A percentile compares a stretch with the other conserved stretches of the same genome.
phyloP scores from a whole-genome alignment of 2,113 vertebrate genomes.

The Myiozetetes cayanensis region DNA sequence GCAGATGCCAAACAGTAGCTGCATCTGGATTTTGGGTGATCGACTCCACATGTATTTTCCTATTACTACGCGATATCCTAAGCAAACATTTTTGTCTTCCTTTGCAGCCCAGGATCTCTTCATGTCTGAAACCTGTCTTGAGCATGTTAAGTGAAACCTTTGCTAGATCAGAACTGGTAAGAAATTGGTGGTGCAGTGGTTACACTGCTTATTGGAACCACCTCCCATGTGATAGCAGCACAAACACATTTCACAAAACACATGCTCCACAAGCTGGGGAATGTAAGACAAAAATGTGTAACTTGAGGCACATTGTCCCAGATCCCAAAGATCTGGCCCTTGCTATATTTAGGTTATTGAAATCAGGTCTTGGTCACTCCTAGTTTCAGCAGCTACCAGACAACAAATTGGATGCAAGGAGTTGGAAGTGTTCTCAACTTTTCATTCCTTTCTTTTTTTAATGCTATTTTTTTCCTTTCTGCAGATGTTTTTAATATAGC shows the following conservation, averaged over 20 bases:
- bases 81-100: background rate
- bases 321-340: background rate
- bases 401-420: background rate
- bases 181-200: background rate
- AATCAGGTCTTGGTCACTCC: background rate
- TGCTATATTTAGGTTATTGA: background rate
- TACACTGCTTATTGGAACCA: background rate
- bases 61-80: background rate
- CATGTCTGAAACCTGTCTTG: background rate
- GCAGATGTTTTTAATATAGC: constrained; percentile 39
- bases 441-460: background rate
- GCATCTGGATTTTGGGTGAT: constrained; percentile 56
- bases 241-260: background rate
- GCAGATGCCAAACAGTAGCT: constrained; percentile 66
- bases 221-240: background rate
- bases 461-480: background rate
- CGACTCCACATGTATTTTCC: constrained; percentile 57
- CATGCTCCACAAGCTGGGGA: background rate
- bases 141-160: background rate
- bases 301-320: background rate
- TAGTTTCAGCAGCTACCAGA: background rate
- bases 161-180: background rate
- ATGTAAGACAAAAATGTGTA: background rate
- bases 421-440: background rate
- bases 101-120: background rate